Percentiles rank a stretch among this genome's conserved stretches.
These are phyloP conservation scores for Orycteropus afer DNA, from an alignment of 2,113 vertebrate species.

Conservation along the genomic window DNA sequence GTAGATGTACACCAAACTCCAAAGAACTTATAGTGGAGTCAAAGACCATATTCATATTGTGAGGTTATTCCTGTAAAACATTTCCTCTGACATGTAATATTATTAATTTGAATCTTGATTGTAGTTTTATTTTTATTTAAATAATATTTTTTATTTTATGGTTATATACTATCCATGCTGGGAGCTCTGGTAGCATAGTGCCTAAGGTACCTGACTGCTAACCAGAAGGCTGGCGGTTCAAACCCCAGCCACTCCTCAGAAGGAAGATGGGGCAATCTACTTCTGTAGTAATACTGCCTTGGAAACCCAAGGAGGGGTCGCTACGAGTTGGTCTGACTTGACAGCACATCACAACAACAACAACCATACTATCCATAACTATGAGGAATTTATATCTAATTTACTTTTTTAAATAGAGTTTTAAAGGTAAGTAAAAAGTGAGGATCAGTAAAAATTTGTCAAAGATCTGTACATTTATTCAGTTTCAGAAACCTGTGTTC, in stretches of 20 bases:
- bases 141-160: background rate
- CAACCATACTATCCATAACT: background rate
- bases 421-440: background rate
- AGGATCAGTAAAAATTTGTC: background rate
- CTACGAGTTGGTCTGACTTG: too few relatives aligned
- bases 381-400: background rate
- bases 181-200: too few relatives aligned
- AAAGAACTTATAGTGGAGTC: background rate
- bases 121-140: background rate
- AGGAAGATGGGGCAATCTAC: too few relatives aligned
- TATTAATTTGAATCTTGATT: conserved; percentile 17
- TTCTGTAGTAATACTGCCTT: too few relatives aligned
- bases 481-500: background rate
- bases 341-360: too few relatives aligned
- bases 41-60: background rate
- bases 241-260: too few relatives aligned
- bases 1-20: background rate
- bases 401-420: background rate
- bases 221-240: too few relatives aligned
- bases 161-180: too few relatives aligned
- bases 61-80: background rate
- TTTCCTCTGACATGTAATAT: background rate
- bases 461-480: background rate
- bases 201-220: too few relatives aligned
- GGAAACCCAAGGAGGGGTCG: too few relatives aligned